Conservation (phyloP, 2,797 vertebrate species). For the Silurus lanzhouensis region DNA sequence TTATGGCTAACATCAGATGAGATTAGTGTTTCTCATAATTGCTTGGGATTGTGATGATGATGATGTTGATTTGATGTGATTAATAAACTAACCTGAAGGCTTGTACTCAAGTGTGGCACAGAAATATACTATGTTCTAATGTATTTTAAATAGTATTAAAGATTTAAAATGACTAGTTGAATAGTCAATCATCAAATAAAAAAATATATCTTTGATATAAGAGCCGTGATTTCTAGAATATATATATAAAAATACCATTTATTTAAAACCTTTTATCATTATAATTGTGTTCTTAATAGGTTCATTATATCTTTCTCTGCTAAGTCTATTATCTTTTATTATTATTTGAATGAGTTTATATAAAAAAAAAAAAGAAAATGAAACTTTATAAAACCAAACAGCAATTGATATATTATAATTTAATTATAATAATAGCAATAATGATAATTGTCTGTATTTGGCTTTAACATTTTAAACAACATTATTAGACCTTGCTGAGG, state of each 20-base stretch:
- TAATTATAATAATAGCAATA: background rate
- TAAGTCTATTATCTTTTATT: conserved; percentile 11
- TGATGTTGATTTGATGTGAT: background rate
- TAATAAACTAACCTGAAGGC: background rate
- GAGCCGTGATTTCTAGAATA: background rate
- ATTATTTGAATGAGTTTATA: background rate
- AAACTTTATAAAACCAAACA: background rate
- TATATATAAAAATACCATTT: background rate
- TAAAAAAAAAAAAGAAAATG: background rate
- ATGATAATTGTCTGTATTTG: background rate
- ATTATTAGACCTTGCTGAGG: background rate
- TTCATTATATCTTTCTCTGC: background rate
- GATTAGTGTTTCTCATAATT: background rate
- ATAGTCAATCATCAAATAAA: background rate
- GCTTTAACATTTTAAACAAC: background rate
- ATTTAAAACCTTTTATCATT: background rate
- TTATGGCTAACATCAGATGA: background rate
- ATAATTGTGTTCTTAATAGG: background rate
- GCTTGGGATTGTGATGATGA: background rate
- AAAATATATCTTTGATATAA: background rate
- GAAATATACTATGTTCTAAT: background rate
- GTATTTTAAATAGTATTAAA: background rate
- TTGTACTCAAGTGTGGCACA: background rate
- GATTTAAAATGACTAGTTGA: background rate
- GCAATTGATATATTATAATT: background rate